Conservation (phyloP, 2,888 invertebrate species). For the Omphaloscelis lunosa region DNA sequence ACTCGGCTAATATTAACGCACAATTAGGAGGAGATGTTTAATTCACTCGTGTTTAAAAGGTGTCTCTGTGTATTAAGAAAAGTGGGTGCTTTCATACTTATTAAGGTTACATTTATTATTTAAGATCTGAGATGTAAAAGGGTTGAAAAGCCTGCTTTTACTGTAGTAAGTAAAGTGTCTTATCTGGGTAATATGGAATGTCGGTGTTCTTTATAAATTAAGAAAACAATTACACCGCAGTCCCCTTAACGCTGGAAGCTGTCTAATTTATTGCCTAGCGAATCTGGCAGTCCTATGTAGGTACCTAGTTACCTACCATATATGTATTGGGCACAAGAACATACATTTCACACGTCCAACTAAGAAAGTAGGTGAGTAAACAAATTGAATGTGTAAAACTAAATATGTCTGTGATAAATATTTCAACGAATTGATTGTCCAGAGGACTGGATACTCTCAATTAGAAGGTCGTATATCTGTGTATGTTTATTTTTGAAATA, state of each 20-base stretch:
- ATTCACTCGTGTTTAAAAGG: conserved; percentile 46
- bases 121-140: conserved; percentile 8
- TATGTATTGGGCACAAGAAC: conserved; percentile 15
- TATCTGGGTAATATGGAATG: not conserved
- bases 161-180: not conserved
- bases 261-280: conserved; percentile 4
- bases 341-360: conserved; percentile 30
- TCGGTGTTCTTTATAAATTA: not conserved
- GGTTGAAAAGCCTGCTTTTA: conserved; percentile 6
- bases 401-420: conserved; percentile 54
- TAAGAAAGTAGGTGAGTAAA: conserved; percentile 55
- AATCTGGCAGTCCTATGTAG: conserved; percentile 15
- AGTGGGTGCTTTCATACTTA: conserved; percentile 16
- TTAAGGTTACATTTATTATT: conserved; percentile 46
- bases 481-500: conserved; percentile 4
- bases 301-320: conserved; percentile 13
- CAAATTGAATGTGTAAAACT: conserved; percentile 56
- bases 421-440: conserved; percentile 51
- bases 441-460: conserved; percentile 19
- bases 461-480: conserved; percentile 19
- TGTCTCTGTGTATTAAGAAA: conserved; percentile 32
- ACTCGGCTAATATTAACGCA: conserved; percentile 61
- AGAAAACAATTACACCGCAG: conserved; percentile 6
- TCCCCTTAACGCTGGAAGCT: not conserved
- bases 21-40: conserved; percentile 55